Conservation (phyloP, 2,797 vertebrate genomes). For the Tarsius wallacei region DNA sequence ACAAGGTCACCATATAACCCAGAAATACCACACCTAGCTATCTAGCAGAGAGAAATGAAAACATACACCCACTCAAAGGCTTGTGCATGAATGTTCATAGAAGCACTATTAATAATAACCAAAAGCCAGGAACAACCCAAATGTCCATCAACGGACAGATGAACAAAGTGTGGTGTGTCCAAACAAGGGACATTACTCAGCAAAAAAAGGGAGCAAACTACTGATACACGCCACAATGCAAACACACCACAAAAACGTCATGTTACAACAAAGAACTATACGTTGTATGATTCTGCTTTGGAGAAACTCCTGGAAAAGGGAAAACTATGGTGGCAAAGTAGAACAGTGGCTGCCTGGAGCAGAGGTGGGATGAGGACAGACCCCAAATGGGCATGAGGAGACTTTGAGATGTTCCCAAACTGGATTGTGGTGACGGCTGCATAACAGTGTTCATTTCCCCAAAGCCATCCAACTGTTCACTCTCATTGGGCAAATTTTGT, state of each 20-base stretch:
- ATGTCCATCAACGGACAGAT: not conserved
- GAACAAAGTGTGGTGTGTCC: not conserved
- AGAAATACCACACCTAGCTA: not conserved
- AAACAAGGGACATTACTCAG: not conserved
- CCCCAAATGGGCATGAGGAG: not conserved
- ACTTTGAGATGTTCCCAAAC: not conserved
- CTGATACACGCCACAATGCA: not conserved
- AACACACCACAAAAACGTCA: not conserved
- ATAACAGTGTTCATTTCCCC: not conserved
- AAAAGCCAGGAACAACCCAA: not conserved
- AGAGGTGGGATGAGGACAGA: not conserved
- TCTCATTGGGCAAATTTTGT: not conserved
- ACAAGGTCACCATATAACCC: not conserved
- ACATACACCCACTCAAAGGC: not conserved
- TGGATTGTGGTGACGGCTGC: not conserved
- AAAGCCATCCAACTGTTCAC: not conserved
- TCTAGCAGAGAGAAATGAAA: slow-evolving; percentile 14
- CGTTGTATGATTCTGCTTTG: not conserved
- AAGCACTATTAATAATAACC: not conserved
- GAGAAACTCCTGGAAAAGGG: not conserved
- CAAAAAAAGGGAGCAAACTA: not conserved
- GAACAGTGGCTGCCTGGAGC: not conserved
- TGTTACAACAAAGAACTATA: not conserved
- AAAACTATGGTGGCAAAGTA: not conserved
- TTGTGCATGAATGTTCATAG: not conserved